These are phyloP conservation scores for Promerops cafer DNA, from an alignment of 2,113 vertebrate species.

Conservation along the genomic window DNA sequence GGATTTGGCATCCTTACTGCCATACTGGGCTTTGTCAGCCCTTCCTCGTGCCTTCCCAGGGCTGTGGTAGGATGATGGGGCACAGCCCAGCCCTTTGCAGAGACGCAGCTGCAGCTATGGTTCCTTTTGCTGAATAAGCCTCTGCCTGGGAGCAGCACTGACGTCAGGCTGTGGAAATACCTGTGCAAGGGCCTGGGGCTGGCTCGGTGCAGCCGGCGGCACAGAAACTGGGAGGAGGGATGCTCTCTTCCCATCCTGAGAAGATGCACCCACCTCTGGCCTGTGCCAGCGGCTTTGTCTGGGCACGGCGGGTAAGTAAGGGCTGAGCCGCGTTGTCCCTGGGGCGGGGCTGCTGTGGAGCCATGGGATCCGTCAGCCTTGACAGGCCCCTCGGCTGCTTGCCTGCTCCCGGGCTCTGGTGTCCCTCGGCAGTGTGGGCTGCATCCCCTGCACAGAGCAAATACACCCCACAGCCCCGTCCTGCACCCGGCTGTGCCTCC, in stretches of 20 bases:
- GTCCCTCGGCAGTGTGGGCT: neutral
- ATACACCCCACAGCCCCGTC: fast-evolving
- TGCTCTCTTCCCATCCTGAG: neutral
- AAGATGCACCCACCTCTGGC: neutral
- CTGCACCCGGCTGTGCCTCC: neutral
- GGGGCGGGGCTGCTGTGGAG: neutral
- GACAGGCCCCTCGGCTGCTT: neutral
- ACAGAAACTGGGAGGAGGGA: neutral
- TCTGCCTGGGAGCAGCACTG: neutral
- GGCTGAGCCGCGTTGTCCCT: neutral
- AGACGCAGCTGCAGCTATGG: neutral
- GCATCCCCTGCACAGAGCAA: neutral
- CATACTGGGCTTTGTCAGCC: neutral
- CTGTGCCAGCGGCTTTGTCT: neutral
- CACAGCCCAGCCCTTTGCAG: neutral
- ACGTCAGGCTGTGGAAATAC: constrained; percentile 8
- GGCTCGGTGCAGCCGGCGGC: neutral
- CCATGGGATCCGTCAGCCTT: neutral
- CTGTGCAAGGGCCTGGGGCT: neutral
- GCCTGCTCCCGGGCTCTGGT: neutral
- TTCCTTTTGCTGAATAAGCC: neutral
- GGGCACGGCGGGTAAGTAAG: neutral
- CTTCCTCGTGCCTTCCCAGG: neutral
- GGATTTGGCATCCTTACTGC: neutral
- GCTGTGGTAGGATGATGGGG: neutral